phyloP scores from a whole-genome alignment of 1,140 invertebrate genomes.

The Radopholus similis region DNA sequence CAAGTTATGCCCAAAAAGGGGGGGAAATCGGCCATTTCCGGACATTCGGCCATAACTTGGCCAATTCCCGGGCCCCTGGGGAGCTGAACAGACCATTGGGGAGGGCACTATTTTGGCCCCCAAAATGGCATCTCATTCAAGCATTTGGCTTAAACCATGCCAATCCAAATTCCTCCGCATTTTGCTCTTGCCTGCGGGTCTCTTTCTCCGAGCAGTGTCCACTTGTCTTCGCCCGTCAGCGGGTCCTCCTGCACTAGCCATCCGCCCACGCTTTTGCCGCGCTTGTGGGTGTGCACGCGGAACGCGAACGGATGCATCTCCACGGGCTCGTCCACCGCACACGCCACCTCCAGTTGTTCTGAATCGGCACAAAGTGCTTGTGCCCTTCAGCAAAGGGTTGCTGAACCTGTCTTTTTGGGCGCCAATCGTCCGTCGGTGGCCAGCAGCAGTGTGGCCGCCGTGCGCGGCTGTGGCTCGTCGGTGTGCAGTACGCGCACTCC shows the following conservation, averaged over 20 bases:
- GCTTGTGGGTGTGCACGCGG: constrained; percentile 82
- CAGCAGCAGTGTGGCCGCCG: constrained; percentile 51
- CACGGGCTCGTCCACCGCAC: constrained; percentile 74
- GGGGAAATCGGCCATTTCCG: too few species aligned
- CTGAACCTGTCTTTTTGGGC: constrained; percentile 17
- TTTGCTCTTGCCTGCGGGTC: constrained; percentile 69
- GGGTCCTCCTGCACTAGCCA: constrained; percentile 45
- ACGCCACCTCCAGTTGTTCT: constrained; percentile 83
- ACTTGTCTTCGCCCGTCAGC: constrained; percentile 20
- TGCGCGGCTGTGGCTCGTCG: constrained; percentile 47
- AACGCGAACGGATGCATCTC: constrained; percentile 89
- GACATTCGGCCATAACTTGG: too few species aligned
- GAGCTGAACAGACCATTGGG: too few species aligned
- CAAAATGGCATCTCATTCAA: too few species aligned
- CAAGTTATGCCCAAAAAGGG: too few species aligned
- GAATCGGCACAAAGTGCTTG: constrained; percentile 35
- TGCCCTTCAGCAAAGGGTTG: neutral
- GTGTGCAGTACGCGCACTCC: constrained; percentile 49
- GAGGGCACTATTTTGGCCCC: too few species aligned
- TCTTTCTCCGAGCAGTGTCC: constrained; percentile 75
- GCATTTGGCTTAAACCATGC: too few species aligned
- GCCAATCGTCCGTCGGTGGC: constrained; percentile 40
- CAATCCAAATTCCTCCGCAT: too few species aligned
- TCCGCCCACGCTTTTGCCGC: constrained; percentile 51
- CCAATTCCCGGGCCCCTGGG: too few species aligned